Conservation (phyloP, 2,113 vertebrate genomes). For the Rhineura floridana region DNA sequence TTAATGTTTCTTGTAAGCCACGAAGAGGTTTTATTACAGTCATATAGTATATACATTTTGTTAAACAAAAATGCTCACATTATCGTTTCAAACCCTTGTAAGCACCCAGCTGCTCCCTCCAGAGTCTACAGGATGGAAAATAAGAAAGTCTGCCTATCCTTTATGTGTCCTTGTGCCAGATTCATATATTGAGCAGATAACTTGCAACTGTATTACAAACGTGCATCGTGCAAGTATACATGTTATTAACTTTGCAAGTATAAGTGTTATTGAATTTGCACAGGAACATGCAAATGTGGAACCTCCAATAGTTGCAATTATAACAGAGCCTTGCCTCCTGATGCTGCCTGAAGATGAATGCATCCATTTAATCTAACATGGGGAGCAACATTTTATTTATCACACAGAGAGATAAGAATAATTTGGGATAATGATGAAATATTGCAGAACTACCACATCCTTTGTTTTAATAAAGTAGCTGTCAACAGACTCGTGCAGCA, state of each 20-base stretch:
- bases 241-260: too few relatives aligned
- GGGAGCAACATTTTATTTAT: neutral
- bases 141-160: neutral
- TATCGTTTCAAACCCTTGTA: neutral
- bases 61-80: neutral
- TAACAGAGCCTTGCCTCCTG: neutral
- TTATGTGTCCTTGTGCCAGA: neutral
- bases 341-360: neutral
- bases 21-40: too few relatives aligned
- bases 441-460: neutral
- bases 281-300: neutral
- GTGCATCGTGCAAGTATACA: neutral
- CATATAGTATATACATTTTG: too few relatives aligned
- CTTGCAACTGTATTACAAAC: too few relatives aligned
- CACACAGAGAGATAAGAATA: neutral
- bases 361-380: neutral
- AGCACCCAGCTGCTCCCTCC: neutral
- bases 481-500: neutral
- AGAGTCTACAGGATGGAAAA: neutral
- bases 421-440: neutral
- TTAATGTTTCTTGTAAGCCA: too few relatives aligned
- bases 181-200: neutral
- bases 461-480: neutral
- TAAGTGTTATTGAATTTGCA: neutral
- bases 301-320: too few relatives aligned